Evolutionary conservation across 1,140 invertebrate genomes (phyloP), one percentile per base, ranked within the genome.

Genomic region (Metopolophium dirhodum): DNA sequence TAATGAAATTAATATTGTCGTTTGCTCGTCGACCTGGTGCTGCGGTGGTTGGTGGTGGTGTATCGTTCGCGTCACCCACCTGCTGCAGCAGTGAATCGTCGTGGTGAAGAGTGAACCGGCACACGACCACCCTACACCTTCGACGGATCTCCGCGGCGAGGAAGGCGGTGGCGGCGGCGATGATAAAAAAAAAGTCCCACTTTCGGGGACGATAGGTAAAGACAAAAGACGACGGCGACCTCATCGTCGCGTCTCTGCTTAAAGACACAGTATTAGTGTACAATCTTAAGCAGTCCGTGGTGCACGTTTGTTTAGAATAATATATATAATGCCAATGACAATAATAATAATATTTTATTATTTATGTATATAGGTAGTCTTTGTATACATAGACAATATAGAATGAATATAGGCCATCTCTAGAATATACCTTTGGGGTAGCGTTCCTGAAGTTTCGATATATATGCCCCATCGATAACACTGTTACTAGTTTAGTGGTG

Each of bases 1-100:
- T 49, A 49, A n/a, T 88, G 47, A 88, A 88, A 88, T 88, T 88
- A 88, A 88, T 88, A 88, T 49, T 88, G 45, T 88, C 86, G 47
- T 88, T 88, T 88, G 30, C 86, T 35, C 86, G 9, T n/a, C 47
- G 18, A n/a, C 14, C 61, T n/a, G 61, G 61, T 77, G 61, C 30
- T 30, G n/a, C 7, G 83, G 22, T 30, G 47, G 30, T 14, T n/a
- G 45, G 83, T 45, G 82, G 37, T 82, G 51, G 23, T 30, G 83
- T 85, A 14, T 87, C 86, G 30, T 88, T 49, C 45, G 61, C 61
- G n/a, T 77, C 61, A 35, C 61, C 61, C 61, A 77, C 61, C 61
- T 77, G 61, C 61, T 77, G 61, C 61, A 77, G 30, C 47, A 88
- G 47, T 35, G 86, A 49, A 35, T 88, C 47, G n/a, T n/a, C 86